Conservation (phyloP, 1,140 invertebrate species). For the Ceratina calcarata region DNA sequence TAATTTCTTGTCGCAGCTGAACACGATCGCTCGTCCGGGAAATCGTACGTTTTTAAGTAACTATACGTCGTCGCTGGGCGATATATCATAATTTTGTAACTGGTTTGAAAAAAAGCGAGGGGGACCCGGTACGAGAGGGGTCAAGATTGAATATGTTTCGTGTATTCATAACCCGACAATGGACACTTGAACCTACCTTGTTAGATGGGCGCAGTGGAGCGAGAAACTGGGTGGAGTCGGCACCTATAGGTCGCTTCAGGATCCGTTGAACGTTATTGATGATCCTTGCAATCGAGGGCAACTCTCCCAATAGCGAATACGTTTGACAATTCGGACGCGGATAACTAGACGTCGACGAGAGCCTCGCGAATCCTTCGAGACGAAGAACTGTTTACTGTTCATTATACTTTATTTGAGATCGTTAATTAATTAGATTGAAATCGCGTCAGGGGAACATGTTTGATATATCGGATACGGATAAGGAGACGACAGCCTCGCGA, state of each 20-base stretch:
- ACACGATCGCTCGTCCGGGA: slow-evolving; percentile 29
- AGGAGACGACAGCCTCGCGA: too few relatives aligned
- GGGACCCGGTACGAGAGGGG: not conserved
- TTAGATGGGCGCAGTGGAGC: slow-evolving; percentile 68
- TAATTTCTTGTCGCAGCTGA: slow-evolving; percentile 18
- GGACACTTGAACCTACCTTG: slow-evolving; percentile 72
- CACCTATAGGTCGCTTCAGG: slow-evolving; percentile 54
- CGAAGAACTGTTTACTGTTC: too few relatives aligned
- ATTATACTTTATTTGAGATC: not conserved
- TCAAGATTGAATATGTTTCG: slow-evolving; percentile 59
- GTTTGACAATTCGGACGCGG: slow-evolving; percentile 27
- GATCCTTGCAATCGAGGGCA: slow-evolving; percentile 44
- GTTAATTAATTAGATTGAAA: too few relatives aligned
- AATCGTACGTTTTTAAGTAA: slow-evolving; percentile 36
- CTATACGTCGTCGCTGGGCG: slow-evolving; percentile 46
- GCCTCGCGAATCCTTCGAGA: not conserved
- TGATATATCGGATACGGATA: not conserved
- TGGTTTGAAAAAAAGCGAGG: slow-evolving; percentile 37
- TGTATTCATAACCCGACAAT: slow-evolving; percentile 73
- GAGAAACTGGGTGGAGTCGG: slow-evolving; percentile 70
- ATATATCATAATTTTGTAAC: slow-evolving; percentile 75
- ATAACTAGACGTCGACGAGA: slow-evolving; percentile 22
- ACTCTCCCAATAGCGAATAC: not conserved
- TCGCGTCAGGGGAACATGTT: not conserved
- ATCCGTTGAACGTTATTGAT: slow-evolving; percentile 67